These are phyloP conservation scores for Caretta caretta DNA, from an alignment of 2,113 vertebrate species.

Conservation along the genomic window DNA sequence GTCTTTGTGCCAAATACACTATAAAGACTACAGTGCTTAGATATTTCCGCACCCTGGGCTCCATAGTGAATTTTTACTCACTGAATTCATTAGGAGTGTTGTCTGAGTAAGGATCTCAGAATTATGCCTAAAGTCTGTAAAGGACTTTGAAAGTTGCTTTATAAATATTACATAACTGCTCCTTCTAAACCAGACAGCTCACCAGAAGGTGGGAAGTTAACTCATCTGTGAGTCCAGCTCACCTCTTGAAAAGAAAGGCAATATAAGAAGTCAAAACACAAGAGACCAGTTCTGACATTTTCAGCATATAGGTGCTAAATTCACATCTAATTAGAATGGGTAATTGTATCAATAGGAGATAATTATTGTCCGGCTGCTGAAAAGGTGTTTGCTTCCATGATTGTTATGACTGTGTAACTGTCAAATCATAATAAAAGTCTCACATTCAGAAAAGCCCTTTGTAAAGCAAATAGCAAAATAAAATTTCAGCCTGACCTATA, in stretches of 20 bases:
- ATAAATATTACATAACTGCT: constrained; percentile 13
- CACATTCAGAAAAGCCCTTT: constrained; percentile 74
- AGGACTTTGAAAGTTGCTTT: neutral
- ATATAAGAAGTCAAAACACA: constrained; percentile 7
- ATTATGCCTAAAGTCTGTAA: neutral
- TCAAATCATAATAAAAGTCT: constrained; percentile 64
- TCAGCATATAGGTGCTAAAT: constrained; percentile 25
- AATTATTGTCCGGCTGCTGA: constrained; percentile 42
- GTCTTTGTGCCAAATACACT: neutral
- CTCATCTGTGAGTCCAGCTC: neutral
- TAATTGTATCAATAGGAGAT: constrained; percentile 60
- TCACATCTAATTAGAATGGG: constrained; percentile 52
- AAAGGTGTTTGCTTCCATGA: constrained; percentile 61
- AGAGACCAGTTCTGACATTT: constrained; percentile 43
- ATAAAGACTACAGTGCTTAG: neutral
- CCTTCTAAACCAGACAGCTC: constrained; percentile 20
- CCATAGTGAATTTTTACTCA: neutral
- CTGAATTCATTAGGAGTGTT: neutral
- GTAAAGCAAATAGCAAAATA: constrained; percentile 72
- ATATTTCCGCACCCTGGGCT: neutral
- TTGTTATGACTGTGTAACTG: constrained; percentile 64
- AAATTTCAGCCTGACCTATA: constrained; percentile 74
- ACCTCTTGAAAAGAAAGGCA: constrained; percentile 22
- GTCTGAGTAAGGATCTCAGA: neutral
- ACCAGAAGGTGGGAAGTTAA: constrained; percentile 17